phyloP scores from a whole-genome alignment of 1,140 invertebrate species.

The Heliconius melpomene region DNA sequence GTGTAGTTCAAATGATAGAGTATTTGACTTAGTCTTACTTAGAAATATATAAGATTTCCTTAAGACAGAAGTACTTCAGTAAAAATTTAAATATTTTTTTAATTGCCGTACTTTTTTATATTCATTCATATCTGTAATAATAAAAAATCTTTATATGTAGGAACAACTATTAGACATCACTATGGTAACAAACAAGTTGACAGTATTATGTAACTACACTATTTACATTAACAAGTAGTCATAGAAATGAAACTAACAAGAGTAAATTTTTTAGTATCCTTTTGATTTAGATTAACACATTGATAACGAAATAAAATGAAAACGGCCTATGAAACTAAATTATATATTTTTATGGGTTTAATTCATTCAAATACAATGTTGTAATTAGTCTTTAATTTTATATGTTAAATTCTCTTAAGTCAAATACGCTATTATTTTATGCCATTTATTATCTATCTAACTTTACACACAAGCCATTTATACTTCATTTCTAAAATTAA shows the following conservation, averaged over 20 bases:
- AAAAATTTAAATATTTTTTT: not conserved
- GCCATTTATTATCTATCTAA: not conserved
- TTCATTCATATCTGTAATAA: not conserved
- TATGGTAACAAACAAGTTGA: slow-evolving; percentile 8
- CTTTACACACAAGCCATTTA: not conserved
- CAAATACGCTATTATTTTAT: not conserved
- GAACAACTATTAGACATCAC: too few species aligned
- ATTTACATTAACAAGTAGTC: not conserved
- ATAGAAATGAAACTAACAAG: not conserved
- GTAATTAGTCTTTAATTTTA: not conserved
- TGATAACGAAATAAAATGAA: too few species aligned
- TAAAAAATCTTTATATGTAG: too few species aligned
- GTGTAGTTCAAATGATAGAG: not conserved
- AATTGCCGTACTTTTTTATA: not conserved
- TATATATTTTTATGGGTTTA: too few species aligned
- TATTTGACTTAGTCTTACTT: not conserved
- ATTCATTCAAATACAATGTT: too few species aligned
- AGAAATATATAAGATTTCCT: not conserved
- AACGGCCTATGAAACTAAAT: too few species aligned
- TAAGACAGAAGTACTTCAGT: not conserved
- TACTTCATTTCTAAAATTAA: not conserved
- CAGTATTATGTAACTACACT: not conserved
- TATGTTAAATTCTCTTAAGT: not conserved
- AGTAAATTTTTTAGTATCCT: too few species aligned
- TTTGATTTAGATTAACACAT: too few species aligned